phyloP scores from a whole-genome alignment of 2,888 invertebrate genomes.

The Metallyticus violacea region DNA sequence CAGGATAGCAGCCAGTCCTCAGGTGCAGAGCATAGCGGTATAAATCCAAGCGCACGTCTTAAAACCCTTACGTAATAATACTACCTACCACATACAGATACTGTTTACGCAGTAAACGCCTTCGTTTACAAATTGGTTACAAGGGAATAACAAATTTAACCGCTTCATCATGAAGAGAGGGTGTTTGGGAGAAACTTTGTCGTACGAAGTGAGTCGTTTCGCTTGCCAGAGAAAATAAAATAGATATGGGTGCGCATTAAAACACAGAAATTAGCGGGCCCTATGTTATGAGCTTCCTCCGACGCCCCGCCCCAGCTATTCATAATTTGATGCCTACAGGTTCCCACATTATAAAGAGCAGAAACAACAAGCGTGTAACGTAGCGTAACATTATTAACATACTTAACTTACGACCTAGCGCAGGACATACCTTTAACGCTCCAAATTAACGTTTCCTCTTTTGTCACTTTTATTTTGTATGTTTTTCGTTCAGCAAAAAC shows the following conservation, averaged over 20 bases:
- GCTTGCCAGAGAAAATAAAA: not conserved
- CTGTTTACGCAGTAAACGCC: not conserved
- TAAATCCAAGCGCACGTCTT: not conserved
- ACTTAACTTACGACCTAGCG: not conserved
- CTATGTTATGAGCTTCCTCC: not conserved
- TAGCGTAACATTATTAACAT: not conserved
- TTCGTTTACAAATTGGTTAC: slow-evolving; percentile 6
- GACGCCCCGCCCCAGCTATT: not conserved
- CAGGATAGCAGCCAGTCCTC: not conserved
- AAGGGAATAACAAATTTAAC: slow-evolving; percentile 12
- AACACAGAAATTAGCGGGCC: not conserved
- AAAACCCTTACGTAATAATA: not conserved
- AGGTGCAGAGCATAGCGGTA: not conserved
- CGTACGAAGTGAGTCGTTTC: not conserved
- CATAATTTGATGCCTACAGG: not conserved
- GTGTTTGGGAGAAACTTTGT: not conserved
- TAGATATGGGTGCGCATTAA: not conserved
- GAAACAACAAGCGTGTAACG: not conserved
- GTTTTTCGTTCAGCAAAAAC: not conserved
- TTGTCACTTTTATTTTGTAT: not conserved
- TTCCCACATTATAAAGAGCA: no score
- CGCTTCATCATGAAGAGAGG: not conserved
- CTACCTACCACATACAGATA: no score
- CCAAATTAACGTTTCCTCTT: not conserved
- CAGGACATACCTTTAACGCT: no score